Percentiles rank a stretch among this genome's conserved stretches.
Conservation (phyloP, 2,113 vertebrate species). For the Corydoras sp. region DNA sequence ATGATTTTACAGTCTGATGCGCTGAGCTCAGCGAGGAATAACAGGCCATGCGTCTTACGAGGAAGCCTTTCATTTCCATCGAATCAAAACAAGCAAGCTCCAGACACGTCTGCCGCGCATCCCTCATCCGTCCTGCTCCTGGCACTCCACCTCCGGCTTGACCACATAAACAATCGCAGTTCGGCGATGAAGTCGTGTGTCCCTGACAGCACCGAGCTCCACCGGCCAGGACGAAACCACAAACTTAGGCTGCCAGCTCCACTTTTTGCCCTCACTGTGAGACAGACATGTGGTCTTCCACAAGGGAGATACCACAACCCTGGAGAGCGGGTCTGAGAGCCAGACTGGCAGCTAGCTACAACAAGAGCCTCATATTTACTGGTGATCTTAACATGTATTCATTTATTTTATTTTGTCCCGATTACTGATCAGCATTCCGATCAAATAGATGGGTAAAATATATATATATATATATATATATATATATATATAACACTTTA, state of each 20-base stretch:
- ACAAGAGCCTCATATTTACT: no score
- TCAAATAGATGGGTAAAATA: no score
- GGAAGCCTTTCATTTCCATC: slow-evolving; percentile 58
- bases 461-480: no score
- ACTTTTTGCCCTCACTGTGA: slow-evolving; percentile 55
- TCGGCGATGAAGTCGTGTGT: slow-evolving; percentile 55
- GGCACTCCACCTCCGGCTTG: slow-evolving; percentile 48
- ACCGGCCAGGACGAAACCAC: slow-evolving; percentile 46
- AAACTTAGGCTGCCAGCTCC: slow-evolving; percentile 60
- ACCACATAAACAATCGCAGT: slow-evolving; percentile 53
- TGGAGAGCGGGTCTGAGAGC: slow-evolving; percentile 48
- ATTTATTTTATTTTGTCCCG: no score
- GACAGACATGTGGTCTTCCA: slow-evolving; percentile 52
- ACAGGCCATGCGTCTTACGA: slow-evolving; percentile 30
- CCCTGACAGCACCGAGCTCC: slow-evolving; percentile 48
- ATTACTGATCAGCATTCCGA: no score
- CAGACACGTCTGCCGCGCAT: slow-evolving; percentile 60
- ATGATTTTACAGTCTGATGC: slow-evolving; percentile 27
- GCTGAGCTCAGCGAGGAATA: slow-evolving; percentile 1
- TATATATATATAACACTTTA: no score
- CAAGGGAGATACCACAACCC: slow-evolving; percentile 27
- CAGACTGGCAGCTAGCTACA: slow-evolving; percentile 46
- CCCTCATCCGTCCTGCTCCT: slow-evolving; percentile 44
- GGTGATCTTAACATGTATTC: no score
- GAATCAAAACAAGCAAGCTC: slow-evolving; percentile 59